Evolutionary conservation across 2,113 vertebrate species (phyloP), one percentile per base, ranked within the genome.

Genomic region (Spea bombifrons): DNA sequence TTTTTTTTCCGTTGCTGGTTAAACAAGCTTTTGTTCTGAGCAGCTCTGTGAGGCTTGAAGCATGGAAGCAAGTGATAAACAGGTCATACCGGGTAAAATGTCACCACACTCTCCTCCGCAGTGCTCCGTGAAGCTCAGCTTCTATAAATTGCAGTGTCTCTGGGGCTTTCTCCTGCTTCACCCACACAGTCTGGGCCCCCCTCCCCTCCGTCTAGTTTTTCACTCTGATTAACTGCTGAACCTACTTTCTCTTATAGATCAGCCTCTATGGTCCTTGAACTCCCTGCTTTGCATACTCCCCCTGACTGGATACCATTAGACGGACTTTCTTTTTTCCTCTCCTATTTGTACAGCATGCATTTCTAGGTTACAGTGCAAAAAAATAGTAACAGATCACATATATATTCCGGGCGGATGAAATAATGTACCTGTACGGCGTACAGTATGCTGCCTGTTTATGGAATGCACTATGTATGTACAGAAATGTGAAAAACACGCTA

Each of bases 141-240:
- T 76, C 46, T 76, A 68, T 67, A 68, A 57, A 17, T 53, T 57
- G 65, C 65, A 46, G 65, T 76, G 75, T 76, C 75, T 76, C 64
- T 30, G 52, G 64, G 75, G 75, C 75, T 68, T 52, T 76, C 15
- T 76, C 75, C 64, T 59, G 46, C 73, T 66, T 75, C 74, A 76
- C 75, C 65, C 75, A 76, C 75, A 76, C 75, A 76, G 75, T 76
- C 75, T 76, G 67, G 75, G 46, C 64, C 52, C 75, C 65, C 75
- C 47, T 46, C 71, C 75, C 74, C 10, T 67, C 65, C 55, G 75
- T 68, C 75, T 76, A 44, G 65, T 63, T 66, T 63, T 66, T 75
- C 73, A 66, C 73, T 75, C 73, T 66, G 48, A 75, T 75, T 75
- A 75, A 75, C 73, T 66, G 8, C 66, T 53, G 50, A 75, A 75